Conservation (phyloP, 2,888 invertebrate genomes). For the Congeria kusceri region DNA sequence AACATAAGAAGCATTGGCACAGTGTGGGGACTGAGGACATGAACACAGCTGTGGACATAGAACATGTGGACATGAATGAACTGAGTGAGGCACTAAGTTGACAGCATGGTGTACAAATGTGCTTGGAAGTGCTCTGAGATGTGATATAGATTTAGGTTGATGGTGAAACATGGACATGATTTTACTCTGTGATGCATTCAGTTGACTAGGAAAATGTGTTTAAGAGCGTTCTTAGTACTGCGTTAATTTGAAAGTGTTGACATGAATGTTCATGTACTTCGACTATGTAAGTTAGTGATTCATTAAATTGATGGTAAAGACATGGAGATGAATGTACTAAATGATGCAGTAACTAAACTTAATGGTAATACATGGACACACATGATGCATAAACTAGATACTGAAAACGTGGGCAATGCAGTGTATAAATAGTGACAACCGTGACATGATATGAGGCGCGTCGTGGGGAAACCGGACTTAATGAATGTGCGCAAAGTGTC, state of each 20-base stretch:
- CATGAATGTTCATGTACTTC: not conserved
- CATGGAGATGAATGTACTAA: not conserved
- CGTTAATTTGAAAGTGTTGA: no score
- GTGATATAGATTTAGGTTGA: no score
- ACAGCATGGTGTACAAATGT: not conserved
- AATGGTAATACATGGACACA: no score
- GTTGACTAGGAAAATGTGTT: not conserved
- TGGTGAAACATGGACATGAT: no score
- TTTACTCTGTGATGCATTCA: not conserved
- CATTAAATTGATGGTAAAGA: not conserved
- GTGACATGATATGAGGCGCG: no score
- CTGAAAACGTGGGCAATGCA: no score
- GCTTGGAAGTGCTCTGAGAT: conserved; percentile 4
- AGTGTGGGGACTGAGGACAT: conserved; percentile 49
- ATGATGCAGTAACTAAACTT: no score
- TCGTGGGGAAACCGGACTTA: no score
- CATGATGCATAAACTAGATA: no score
- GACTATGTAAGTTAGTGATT: not conserved
- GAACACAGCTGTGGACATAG: conserved; percentile 75
- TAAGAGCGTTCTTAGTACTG: no score
- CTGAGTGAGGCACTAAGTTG: conserved; percentile 67
- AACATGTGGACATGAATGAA: conserved; percentile 75
- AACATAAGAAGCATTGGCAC: conserved; percentile 74
- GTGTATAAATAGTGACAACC: no score
- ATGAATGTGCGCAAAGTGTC: no score